These are phyloP conservation scores for Leiothrix lutea DNA, from an alignment of 2,113 vertebrate genomes.

Conservation along the genomic window DNA sequence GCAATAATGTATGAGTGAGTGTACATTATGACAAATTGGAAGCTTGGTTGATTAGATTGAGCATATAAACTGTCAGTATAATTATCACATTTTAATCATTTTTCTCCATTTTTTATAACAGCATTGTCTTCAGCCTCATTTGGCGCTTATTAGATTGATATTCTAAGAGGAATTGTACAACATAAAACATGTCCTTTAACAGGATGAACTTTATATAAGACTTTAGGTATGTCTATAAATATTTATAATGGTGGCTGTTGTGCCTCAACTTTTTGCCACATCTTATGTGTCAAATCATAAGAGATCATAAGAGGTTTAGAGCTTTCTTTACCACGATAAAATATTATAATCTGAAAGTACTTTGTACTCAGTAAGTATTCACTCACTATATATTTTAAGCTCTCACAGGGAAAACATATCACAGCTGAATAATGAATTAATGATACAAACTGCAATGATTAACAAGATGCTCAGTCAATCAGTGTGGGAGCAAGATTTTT, in stretches of 20 bases:
- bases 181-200: slow-evolving; percentile 81
- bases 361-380: not conserved
- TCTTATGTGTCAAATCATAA: slow-evolving; percentile 21
- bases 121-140: slow-evolving; percentile 83
- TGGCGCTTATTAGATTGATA: slow-evolving; percentile 83
- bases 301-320: not conserved
- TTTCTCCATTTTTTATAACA: slow-evolving; percentile 82
- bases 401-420: not conserved
- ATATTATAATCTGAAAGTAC: not conserved
- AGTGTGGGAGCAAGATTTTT: not conserved
- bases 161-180: slow-evolving; percentile 77
- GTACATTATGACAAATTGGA: slow-evolving; percentile 84
- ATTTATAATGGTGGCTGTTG: slow-evolving; percentile 62
- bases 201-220: slow-evolving; percentile 78
- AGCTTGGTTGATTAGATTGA: slow-evolving; percentile 83
- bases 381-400: not conserved
- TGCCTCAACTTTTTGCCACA: slow-evolving; percentile 45
- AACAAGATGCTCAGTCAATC: slow-evolving; percentile 28
- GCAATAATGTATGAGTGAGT: slow-evolving; percentile 82
- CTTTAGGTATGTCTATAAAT: slow-evolving; percentile 71
- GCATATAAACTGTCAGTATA: slow-evolving; percentile 82
- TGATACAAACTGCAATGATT: not conserved
- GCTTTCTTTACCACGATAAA: slow-evolving; percentile 39
- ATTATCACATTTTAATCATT: slow-evolving; percentile 88
- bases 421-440: slow-evolving; percentile 4